Evolutionary conservation across 2,888 invertebrate species (phyloP).

Genomic region (Eristalis pertinax): DNA sequence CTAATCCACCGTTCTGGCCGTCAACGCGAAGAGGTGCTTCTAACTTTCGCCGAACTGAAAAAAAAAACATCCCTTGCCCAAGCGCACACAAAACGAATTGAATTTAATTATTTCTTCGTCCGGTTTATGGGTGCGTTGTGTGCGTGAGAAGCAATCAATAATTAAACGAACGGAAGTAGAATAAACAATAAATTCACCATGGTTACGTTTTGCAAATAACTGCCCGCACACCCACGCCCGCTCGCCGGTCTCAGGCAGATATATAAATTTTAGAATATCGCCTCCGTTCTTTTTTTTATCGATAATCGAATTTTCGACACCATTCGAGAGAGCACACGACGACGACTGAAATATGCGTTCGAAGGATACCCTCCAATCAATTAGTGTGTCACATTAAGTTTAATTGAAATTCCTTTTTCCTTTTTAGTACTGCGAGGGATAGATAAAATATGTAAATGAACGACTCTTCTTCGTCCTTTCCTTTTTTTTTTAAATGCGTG

Average conservation of each 20-base stretch:
- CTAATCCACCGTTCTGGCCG: neutral
- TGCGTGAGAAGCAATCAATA: conserved; percentile 42
- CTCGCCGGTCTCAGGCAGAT: neutral
- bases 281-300: neutral
- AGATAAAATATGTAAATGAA: conserved; percentile 38
- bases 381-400: conserved; percentile 50
- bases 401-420: conserved; percentile 37
- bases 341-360: conserved; percentile 15
- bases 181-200: conserved; percentile 39
- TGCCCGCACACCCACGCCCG: neutral
- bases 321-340: neutral
- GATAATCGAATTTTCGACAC: neutral
- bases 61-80: too few species aligned
- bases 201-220: conserved; percentile 19
- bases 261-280: neutral
- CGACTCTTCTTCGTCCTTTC: neutral
- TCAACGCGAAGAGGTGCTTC: neutral
- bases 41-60: neutral
- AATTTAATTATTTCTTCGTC: neutral
- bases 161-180: conserved; percentile 28
- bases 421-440: conserved; percentile 16
- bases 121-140: conserved; percentile 12
- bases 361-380: conserved; percentile 31
- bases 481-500: neutral
- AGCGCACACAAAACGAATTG: neutral